These are phyloP conservation scores for Cyclopterus lumpus DNA, from an alignment of 2,797 vertebrate genomes.

Conservation along the genomic window DNA sequence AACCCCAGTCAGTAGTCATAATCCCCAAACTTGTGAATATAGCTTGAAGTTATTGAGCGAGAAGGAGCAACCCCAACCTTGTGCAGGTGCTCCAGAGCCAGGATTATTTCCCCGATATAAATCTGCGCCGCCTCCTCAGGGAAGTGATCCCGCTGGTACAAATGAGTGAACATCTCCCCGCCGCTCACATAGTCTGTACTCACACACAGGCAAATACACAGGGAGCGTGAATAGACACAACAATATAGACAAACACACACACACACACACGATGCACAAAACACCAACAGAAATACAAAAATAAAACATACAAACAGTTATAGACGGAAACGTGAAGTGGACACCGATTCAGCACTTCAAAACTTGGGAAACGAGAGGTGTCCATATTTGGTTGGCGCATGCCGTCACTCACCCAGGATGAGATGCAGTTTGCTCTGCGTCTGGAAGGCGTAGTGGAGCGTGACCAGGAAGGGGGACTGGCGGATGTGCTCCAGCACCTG, in stretches of 20 bases:
- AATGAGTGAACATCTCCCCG: conserved; percentile 95
- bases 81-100: conserved; percentile 93
- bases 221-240: conserved; percentile 41
- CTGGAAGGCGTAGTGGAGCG: conserved; percentile 95
- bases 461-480: conserved; percentile 94
- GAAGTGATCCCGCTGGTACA: conserved; percentile 94
- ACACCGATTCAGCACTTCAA: conserved; percentile 29
- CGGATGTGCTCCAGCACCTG: conserved; percentile 93
- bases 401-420: conserved; percentile 87
- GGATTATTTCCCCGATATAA: conserved; percentile 92
- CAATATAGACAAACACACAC: conserved; percentile 21
- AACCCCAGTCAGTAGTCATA: neutral
- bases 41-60: neutral
- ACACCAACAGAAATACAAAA: neutral
- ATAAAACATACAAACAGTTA: conserved; percentile 19
- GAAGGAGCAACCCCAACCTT: conserved; percentile 81
- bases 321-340: conserved; percentile 19
- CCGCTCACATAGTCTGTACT: conserved; percentile 92
- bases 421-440: conserved; percentile 95
- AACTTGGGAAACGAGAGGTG: neutral
- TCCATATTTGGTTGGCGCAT: neutral
- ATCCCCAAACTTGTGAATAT: neutral
- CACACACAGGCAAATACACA: conserved; percentile 55
- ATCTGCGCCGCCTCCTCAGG: conserved; percentile 90
- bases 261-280: conserved; percentile 9